phyloP scores from a whole-genome alignment of 2,797 vertebrate species.

The Smutsia gigantea region DNA sequence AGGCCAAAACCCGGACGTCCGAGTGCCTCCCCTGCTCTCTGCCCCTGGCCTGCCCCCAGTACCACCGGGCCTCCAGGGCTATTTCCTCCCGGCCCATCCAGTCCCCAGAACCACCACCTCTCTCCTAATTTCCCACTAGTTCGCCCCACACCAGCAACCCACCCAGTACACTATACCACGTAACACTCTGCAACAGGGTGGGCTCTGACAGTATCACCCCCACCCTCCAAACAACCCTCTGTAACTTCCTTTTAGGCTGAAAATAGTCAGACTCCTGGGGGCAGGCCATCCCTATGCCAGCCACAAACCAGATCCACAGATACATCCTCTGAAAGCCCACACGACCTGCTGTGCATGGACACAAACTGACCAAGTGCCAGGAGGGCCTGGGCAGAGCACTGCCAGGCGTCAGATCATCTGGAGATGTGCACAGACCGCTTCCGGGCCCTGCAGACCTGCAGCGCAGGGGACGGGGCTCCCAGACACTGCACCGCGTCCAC shows the following conservation, averaged over 20 bases:
- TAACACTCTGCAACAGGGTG: fast-evolving
- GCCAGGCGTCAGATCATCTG: not conserved
- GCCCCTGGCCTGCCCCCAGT: no score
- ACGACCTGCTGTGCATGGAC: not conserved
- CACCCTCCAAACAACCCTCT: fast-evolving
- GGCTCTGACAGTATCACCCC: no score
- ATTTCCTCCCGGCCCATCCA: fast-evolving
- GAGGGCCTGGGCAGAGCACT: not conserved
- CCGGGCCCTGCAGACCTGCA: not conserved
- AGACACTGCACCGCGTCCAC: no score
- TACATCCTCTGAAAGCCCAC: not conserved
- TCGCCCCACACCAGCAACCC: not conserved
- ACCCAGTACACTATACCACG: fast-evolving
- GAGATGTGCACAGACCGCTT: fast-evolving
- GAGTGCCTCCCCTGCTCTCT: not conserved
- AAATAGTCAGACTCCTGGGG: not conserved
- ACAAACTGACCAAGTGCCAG: not conserved
- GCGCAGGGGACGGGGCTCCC: not conserved
- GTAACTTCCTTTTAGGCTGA: not conserved
- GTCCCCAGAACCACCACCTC: no score
- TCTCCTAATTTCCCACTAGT: not conserved
- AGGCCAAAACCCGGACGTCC: not conserved
- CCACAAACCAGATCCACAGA: not conserved
- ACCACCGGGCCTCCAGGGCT: not conserved
- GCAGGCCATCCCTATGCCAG: no score